Conservation (phyloP, 2,797 vertebrate genomes). For the Bufotes viridis region DNA sequence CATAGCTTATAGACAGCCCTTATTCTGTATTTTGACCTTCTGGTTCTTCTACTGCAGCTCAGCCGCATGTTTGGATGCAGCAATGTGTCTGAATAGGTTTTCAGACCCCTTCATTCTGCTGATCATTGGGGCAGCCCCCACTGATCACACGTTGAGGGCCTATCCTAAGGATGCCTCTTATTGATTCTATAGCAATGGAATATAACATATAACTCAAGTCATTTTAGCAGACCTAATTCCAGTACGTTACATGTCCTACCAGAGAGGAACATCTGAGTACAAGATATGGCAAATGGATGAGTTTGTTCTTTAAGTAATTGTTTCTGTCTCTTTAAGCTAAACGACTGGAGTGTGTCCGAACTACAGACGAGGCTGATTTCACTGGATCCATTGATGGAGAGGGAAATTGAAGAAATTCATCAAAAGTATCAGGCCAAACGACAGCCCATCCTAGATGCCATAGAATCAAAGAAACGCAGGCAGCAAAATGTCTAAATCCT, state of each 20-base stretch:
- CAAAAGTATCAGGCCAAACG: slow-evolving; percentile 95
- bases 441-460: slow-evolving; percentile 94
- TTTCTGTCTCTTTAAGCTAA: slow-evolving; percentile 76
- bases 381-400: slow-evolving; percentile 96
- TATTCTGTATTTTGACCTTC: too few species aligned
- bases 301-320: not conserved
- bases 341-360: slow-evolving; percentile 89
- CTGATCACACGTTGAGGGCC: too few species aligned
- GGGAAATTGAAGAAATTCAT: slow-evolving; percentile 94
- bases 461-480: slow-evolving; percentile 91
- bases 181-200: too few species aligned
- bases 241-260: not conserved
- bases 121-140: too few species aligned
- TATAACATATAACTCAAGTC: not conserved
- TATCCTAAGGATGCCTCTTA: too few species aligned
- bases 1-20: too few species aligned
- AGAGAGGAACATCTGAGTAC: not conserved
- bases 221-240: not conserved
- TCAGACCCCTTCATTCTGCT: too few species aligned
- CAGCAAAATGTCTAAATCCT: slow-evolving; percentile 87
- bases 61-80: too few species aligned
- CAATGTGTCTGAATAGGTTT: too few species aligned
- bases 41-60: too few species aligned
- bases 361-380: slow-evolving; percentile 83
- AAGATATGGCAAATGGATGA: not conserved